These are phyloP conservation scores for Protosalanx chinensis DNA, from an alignment of 2,797 vertebrate genomes.

Conservation along the genomic window DNA sequence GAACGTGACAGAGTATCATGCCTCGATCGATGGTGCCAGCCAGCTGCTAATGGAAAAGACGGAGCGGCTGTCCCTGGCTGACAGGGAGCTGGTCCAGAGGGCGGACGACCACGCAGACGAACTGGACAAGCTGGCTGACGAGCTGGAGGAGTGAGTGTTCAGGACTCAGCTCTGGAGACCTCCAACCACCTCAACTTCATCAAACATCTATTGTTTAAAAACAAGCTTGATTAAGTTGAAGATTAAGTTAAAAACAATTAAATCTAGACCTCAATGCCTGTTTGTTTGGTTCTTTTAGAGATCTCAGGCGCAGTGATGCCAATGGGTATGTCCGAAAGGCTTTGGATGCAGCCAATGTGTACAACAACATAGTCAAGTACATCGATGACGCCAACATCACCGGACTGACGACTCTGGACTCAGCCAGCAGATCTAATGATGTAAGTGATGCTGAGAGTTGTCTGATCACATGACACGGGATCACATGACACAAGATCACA, in stretches of 20 bases:
- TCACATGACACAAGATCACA: too few species aligned
- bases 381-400: constrained; percentile 82
- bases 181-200: too few species aligned
- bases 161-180: background rate
- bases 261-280: background rate
- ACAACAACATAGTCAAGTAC: constrained; percentile 89
- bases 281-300: constrained; percentile 67
- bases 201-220: too few species aligned
- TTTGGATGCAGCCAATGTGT: constrained; percentile 90
- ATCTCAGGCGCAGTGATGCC: constrained; percentile 82
- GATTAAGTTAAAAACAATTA: background rate
- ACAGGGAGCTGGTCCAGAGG: constrained; percentile 80
- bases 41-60: constrained; percentile 77
- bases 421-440: constrained; percentile 80
- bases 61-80: constrained; percentile 78
- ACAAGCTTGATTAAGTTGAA: too few species aligned
- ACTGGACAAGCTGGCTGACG: constrained; percentile 78
- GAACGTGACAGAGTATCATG: constrained; percentile 84
- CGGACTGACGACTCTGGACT: constrained; percentile 74
- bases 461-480: too few species aligned
- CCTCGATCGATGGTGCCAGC: constrained; percentile 88
- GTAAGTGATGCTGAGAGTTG: constrained; percentile 66
- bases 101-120: constrained; percentile 77
- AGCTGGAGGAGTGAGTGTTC: constrained; percentile 78
- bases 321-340: constrained; percentile 93